Percentiles rank a stretch among this genome's conserved stretches.
Evolutionary conservation across 2,113 vertebrate genomes (phyloP).

Genomic region (Scomber japonicus): DNA sequence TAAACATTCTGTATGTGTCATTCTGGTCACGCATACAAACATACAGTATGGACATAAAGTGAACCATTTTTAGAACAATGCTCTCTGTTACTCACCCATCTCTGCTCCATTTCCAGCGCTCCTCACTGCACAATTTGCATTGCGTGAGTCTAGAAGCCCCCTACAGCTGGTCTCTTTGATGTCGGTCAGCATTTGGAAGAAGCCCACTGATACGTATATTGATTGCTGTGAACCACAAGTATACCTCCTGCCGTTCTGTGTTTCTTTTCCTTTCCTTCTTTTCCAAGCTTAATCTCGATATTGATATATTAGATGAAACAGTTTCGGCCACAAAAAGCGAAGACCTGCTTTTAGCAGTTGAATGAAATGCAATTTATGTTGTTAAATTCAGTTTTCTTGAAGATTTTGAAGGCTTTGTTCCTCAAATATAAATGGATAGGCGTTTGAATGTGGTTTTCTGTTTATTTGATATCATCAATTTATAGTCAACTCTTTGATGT

Average conservation of each 20-base stretch:
- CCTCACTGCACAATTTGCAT: conserved; percentile 60
- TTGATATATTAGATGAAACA: conserved; percentile 62
- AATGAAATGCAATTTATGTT: conserved; percentile 42
- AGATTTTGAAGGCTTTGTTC: conserved; percentile 39
- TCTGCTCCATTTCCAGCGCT: conserved; percentile 20
- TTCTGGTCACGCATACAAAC: background rate
- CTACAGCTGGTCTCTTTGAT: conserved; percentile 72
- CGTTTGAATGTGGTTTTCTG: conserved; percentile 8
- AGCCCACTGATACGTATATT: conserved; percentile 70
- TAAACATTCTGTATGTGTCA: no score
- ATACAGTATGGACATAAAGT: background rate
- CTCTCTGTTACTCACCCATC: conserved; percentile 30
- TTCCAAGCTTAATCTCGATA: conserved; percentile 56
- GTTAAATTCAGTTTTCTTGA: conserved; percentile 11
- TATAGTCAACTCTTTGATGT: conserved; percentile 1
- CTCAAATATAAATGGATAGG: background rate
- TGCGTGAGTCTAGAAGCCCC: conserved; percentile 54
- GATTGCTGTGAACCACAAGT: conserved; percentile 69
- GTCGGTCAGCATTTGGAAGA: conserved; percentile 63
- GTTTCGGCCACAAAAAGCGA: conserved; percentile 32
- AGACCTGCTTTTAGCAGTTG: conserved; percentile 23
- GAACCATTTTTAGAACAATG: conserved; percentile 23
- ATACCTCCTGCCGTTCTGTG: conserved; percentile 60
- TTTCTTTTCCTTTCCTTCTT: conserved; percentile 57
- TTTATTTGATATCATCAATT: conserved; percentile 35